Percentiles rank a stretch among this genome's conserved stretches.
Evolutionary conservation across 2,888 invertebrate species (phyloP).

Genomic region (Sinhomidia bicolor): DNA sequence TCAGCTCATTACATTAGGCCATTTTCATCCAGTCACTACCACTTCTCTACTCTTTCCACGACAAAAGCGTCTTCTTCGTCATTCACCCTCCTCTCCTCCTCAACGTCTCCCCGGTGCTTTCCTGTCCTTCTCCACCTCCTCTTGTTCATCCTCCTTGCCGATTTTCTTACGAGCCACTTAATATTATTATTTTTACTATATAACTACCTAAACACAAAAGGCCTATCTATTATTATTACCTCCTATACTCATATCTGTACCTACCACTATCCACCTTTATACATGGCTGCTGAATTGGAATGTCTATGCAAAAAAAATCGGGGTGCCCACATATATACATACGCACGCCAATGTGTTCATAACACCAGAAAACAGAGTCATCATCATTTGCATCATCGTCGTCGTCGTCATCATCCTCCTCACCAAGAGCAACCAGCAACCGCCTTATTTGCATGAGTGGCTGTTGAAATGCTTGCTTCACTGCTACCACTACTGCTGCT

Average conservation of each 20-base stretch:
- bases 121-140: background rate
- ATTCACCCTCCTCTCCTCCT: background rate
- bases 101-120: background rate
- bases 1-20: constrained; percentile 62
- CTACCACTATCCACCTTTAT: too few relatives aligned
- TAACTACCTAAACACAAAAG: too few relatives aligned
- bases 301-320: too few relatives aligned
- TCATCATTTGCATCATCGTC: too few relatives aligned
- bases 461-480: background rate
- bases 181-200: background rate
- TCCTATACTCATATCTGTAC: too few relatives aligned
- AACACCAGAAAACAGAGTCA: constrained; percentile 68
- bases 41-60: background rate
- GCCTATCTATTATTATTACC: too few relatives aligned
- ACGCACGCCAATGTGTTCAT: constrained; percentile 37
- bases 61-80: background rate
- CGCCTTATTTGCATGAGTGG: constrained; percentile 62
- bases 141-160: background rate
- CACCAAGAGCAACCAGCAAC: constrained; percentile 24
- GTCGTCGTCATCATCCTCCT: constrained; percentile 50
- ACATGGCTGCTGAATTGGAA: too few relatives aligned
- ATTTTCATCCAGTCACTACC: background rate
- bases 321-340: background rate
- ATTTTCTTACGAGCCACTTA: constrained; percentile 24
- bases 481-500: too few relatives aligned